phyloP scores from a whole-genome alignment of 1,140 invertebrate species.

The Drosophila biarmipes region DNA sequence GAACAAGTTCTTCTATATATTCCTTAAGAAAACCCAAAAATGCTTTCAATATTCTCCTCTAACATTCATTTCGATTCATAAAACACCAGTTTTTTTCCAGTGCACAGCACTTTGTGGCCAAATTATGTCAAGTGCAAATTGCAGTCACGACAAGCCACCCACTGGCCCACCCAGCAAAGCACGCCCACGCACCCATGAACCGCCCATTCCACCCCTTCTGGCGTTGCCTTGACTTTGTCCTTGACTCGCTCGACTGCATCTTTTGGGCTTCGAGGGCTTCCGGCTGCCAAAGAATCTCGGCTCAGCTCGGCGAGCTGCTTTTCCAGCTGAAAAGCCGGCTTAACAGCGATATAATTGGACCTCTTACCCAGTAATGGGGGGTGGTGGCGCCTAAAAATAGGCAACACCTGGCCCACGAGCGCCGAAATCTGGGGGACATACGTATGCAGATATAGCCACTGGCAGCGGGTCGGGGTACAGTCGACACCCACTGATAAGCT shows the following conservation, averaged over 20 bases:
- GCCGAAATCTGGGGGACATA: background rate
- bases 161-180: background rate
- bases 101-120: background rate
- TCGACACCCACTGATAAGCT: constrained; percentile 34
- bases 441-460: background rate
- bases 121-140: constrained; percentile 34
- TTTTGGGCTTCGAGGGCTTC: constrained; percentile 39
- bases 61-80: background rate
- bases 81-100: background rate
- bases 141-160: constrained; percentile 1
- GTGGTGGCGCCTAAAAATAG: constrained; percentile 44
- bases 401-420: background rate
- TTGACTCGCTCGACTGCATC: constrained; percentile 50
- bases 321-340: constrained; percentile 8
- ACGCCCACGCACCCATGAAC: background rate
- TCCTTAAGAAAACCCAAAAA: no score
- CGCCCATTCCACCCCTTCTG: background rate
- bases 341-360: constrained; percentile 3
- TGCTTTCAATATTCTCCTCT: no score
- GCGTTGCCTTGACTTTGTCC: constrained; percentile 56
- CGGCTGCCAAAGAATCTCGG: constrained; percentile 18
- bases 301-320: background rate
- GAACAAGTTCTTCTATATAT: no score
- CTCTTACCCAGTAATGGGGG: constrained; percentile 1
- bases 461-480: constrained; percentile 13